phyloP scores from a whole-genome alignment of 2,113 vertebrate species.

The Heterotilapia buettikoferi region DNA sequence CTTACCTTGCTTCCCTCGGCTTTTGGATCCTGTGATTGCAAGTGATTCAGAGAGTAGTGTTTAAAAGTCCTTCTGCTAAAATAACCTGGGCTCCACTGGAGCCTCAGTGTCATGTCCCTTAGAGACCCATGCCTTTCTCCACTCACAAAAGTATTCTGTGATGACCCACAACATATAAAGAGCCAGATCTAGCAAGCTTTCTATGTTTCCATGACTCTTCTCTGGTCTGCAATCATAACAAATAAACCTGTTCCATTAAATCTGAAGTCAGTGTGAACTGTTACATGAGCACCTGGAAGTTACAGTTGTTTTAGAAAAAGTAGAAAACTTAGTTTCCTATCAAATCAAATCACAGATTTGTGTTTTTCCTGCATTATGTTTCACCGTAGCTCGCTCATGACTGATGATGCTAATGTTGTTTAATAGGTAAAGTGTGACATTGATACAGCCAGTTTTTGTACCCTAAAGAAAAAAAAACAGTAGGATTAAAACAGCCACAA shows the following conservation, averaged over 20 bases:
- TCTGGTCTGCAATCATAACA: not conserved
- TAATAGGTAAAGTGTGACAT: not conserved
- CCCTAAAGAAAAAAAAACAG: not conserved
- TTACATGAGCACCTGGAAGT: not conserved
- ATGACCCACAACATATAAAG: not conserved
- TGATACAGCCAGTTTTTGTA: not conserved
- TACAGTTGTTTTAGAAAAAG: not conserved
- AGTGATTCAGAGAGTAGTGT: conserved; percentile 79
- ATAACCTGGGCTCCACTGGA: conserved; percentile 36
- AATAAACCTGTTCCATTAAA: not conserved
- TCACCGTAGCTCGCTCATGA: not conserved
- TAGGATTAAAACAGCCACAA: not conserved
- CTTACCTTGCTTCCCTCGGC: conserved; percentile 78
- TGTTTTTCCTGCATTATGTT: not conserved
- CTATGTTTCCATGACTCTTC: not conserved
- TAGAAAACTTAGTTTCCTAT: not conserved
- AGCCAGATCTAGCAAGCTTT: not conserved
- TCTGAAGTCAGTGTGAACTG: not conserved
- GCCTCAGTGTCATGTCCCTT: not conserved
- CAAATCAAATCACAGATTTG: not conserved
- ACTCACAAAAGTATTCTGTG: not conserved
- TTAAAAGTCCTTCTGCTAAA: conserved; percentile 59
- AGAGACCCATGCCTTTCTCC: not conserved
- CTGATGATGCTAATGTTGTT: not conserved
- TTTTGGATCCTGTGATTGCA: conserved; percentile 77